Evolutionary conservation across 2,113 vertebrate species (phyloP).

Genomic region (Motacilla alba): DNA sequence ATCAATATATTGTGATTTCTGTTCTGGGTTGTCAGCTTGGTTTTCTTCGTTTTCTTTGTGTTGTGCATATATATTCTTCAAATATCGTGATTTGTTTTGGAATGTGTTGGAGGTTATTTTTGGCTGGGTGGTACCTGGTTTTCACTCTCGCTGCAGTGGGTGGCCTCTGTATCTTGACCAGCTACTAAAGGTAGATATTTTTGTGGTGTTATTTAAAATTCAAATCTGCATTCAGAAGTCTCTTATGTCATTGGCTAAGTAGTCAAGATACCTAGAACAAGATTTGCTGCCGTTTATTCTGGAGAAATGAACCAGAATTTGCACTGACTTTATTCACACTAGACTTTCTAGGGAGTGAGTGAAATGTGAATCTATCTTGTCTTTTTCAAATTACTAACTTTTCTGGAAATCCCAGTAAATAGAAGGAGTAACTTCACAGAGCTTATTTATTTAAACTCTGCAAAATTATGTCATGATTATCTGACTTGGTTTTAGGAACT

Average conservation of each 20-base stretch:
- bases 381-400: background rate
- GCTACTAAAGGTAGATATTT: background rate
- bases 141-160: background rate
- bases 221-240: background rate
- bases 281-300: background rate
- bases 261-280: background rate
- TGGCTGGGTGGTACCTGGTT: background rate
- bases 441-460: background rate
- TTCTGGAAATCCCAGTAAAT: background rate
- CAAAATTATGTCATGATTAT: background rate
- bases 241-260: background rate
- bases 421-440: background rate
- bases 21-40: rapidly evolving
- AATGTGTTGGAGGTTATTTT: background rate
- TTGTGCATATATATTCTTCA: background rate
- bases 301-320: background rate
- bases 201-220: background rate
- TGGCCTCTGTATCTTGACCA: background rate
- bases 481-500: background rate
- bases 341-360: background rate
- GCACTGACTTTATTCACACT: background rate
- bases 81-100: rapidly evolving
- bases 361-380: background rate
- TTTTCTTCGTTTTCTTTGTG: background rate
- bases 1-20: background rate